Evolutionary conservation across 1,140 invertebrate genomes (phyloP).

Genomic region (Zaprionus camerounensis): DNA sequence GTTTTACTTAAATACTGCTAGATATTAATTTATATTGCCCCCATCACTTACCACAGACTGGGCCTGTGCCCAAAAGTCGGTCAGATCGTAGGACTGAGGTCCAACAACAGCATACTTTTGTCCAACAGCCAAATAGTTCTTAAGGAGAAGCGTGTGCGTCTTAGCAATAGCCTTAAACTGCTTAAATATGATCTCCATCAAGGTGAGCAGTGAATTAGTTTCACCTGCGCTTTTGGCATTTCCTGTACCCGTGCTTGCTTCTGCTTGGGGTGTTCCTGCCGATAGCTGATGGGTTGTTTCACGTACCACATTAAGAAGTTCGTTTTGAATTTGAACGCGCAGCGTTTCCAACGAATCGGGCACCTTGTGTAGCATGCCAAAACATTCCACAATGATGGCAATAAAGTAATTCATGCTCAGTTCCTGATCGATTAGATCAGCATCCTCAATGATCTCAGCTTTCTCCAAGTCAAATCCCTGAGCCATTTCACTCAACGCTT

Average conservation of each 20-base stretch:
- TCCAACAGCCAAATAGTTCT: constrained; percentile 86
- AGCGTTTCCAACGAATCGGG: constrained; percentile 93
- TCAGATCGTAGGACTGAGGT: constrained; percentile 89
- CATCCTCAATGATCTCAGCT: constrained; percentile 87
- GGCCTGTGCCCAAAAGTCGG: constrained; percentile 94
- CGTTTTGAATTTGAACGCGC: constrained; percentile 92
- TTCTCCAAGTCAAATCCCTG: constrained; percentile 79
- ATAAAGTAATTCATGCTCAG: constrained; percentile 90
- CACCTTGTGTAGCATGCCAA: constrained; percentile 93
- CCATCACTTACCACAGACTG: constrained; percentile 91
- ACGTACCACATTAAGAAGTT: constrained; percentile 91
- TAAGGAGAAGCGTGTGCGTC: constrained; percentile 88
- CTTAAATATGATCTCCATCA: constrained; percentile 88
- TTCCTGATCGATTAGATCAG: constrained; percentile 87
- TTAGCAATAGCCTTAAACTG: constrained; percentile 91
- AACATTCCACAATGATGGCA: constrained; percentile 93
- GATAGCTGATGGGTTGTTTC: constrained; percentile 91
- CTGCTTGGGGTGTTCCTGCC: constrained; percentile 70
- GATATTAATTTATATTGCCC: not conserved
- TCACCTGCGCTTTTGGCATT: constrained; percentile 33
- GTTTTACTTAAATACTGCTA: not conserved
- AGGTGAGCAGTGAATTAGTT: constrained; percentile 85
- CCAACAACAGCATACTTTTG: constrained; percentile 86
- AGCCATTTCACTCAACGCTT: constrained; percentile 84
- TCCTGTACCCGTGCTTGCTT: not conserved